Conservation (phyloP, 2,797 vertebrate species). For the Sebastes diploproa region DNA sequence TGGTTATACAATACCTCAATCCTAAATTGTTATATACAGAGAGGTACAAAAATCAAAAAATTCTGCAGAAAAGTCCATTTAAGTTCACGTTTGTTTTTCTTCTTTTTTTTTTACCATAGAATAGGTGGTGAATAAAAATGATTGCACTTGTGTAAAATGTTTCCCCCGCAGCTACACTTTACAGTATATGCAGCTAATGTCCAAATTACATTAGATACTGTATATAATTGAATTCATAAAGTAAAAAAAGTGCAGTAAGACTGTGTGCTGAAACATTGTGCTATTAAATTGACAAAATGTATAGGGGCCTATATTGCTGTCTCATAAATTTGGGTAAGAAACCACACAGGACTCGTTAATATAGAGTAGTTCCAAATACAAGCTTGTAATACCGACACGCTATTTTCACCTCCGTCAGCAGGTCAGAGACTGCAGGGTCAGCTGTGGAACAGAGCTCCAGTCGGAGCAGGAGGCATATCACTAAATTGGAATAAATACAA, state of each 20-base stretch:
- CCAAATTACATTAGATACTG: background rate
- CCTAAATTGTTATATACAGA: background rate
- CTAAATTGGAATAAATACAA: slow-evolving; percentile 37
- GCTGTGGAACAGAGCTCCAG: background rate
- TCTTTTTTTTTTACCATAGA: background rate
- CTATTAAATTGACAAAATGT: background rate
- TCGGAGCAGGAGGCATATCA: background rate
- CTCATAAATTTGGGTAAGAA: background rate
- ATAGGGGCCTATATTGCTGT: background rate
- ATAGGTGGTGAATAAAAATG: background rate
- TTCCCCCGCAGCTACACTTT: background rate
- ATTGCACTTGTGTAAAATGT: background rate
- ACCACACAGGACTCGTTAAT: background rate
- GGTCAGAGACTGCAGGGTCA: background rate
- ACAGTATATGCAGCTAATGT: background rate
- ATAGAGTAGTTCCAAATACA: background rate
- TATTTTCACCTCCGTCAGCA: background rate
- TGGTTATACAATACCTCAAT: background rate
- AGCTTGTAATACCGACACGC: background rate
- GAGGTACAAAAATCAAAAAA: background rate
- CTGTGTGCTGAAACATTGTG: background rate
- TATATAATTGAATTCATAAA: background rate
- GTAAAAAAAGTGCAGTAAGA: background rate
- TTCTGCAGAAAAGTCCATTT: background rate
- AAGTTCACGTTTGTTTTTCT: background rate